phyloP scores from a whole-genome alignment of 1,140 invertebrate species.

The Drosophila sp. region DNA sequence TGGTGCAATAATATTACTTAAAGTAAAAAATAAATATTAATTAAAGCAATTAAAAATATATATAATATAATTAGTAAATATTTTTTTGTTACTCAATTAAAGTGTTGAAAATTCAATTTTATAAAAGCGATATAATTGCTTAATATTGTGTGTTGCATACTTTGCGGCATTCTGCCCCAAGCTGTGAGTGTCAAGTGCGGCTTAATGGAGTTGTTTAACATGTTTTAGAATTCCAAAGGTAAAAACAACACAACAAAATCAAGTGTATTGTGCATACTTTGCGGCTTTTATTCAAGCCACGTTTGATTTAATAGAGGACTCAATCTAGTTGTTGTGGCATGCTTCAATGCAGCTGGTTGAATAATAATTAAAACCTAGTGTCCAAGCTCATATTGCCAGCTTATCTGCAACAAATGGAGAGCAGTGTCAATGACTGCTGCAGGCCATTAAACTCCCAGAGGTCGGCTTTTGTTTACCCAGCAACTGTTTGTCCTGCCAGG shows the following conservation, averaged over 20 bases:
- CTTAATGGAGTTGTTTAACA: constrained; percentile 8
- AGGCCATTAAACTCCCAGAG: constrained; percentile 54
- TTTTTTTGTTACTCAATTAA: constrained; percentile 15
- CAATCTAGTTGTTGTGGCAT: constrained; percentile 22
- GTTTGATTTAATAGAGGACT: constrained; percentile 16
- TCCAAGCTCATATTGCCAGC: constrained; percentile 1
- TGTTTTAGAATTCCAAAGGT: constrained; percentile 28
- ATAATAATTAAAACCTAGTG: constrained; percentile 12
- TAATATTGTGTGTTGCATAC: constrained; percentile 33
- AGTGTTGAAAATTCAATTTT: constrained; percentile 17
- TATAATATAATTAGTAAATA: neutral
- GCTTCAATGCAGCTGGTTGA: constrained; percentile 29
- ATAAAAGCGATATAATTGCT: constrained; percentile 15
- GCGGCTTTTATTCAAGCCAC: neutral
- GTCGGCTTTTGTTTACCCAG: constrained; percentile 39
- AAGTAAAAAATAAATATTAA: constrained; percentile 36
- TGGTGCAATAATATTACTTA: constrained; percentile 41
- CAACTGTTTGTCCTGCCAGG: constrained; percentile 32
- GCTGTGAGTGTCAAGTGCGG: constrained; percentile 1
- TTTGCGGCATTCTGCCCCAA: constrained; percentile 14
- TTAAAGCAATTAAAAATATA: neutral
- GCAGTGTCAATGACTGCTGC: constrained; percentile 62
- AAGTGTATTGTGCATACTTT: neutral
- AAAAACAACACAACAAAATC: neutral
- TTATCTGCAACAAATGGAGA: constrained; percentile 14